Evolutionary conservation across 1,140 invertebrate genomes (phyloP).

Genomic region (Eumaeus atala): DNA sequence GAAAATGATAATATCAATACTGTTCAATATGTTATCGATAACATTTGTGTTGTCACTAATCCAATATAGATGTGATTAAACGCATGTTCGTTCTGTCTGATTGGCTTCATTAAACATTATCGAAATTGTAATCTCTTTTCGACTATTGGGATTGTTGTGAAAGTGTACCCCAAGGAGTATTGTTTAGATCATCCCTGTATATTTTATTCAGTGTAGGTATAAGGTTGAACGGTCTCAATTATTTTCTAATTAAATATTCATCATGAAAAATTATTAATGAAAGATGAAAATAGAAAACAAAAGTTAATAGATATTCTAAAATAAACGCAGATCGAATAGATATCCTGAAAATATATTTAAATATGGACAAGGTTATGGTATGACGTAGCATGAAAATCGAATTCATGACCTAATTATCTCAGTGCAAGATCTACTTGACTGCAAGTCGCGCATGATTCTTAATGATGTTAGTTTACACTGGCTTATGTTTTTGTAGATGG

Average conservation of each 20-base stretch:
- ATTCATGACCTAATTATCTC: no score
- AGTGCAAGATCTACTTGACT: no score
- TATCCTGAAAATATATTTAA: no score
- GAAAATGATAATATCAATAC: neutral
- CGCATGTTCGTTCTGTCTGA: neutral
- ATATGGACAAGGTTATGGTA: no score
- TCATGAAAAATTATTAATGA: no score
- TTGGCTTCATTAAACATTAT: neutral
- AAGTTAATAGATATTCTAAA: no score
- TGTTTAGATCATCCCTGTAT: neutral
- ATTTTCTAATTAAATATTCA: no score
- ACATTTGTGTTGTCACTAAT: neutral
- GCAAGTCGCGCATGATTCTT: no score
- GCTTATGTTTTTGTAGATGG: neutral
- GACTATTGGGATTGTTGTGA: neutral
- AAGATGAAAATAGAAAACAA: no score
- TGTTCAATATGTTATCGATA: neutral
- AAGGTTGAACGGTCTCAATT: no score
- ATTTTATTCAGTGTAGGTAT: neutral
- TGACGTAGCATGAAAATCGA: no score
- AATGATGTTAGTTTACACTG: neutral
- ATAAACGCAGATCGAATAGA: no score
- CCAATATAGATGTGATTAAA: neutral
- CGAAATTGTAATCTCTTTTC: neutral
- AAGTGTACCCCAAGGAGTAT: neutral